phyloP scores from a whole-genome alignment of 1,140 invertebrate genomes.

The Drosophila sproati region DNA sequence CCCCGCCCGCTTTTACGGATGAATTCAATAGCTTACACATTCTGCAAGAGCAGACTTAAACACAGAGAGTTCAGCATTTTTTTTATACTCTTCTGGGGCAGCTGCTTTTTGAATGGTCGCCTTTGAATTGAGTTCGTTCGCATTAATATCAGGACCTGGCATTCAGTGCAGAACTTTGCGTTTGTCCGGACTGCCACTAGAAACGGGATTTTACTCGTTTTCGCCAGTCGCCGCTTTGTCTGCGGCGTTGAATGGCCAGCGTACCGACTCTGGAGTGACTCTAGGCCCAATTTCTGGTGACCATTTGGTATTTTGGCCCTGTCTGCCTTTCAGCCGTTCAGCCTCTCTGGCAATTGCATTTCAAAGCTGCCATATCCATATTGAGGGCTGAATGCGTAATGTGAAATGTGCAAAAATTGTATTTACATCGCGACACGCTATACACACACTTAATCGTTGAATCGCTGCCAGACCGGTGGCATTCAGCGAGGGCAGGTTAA shows the following conservation, averaged over 20 bases:
- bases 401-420: slow-evolving; percentile 68
- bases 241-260: slow-evolving; percentile 3
- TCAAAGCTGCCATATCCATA: slow-evolving; percentile 33
- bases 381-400: slow-evolving; percentile 62
- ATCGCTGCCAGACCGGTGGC: too few species aligned
- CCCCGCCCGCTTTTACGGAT: background rate
- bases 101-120: slow-evolving; percentile 10
- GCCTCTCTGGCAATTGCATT: slow-evolving; percentile 41
- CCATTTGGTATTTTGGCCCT: background rate
- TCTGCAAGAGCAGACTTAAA: background rate
- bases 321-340: background rate
- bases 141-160: slow-evolving; percentile 17
- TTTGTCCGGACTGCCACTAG: slow-evolving; percentile 2
- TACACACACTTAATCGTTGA: background rate
- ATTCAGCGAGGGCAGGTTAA: background rate
- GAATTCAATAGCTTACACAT: slow-evolving; percentile 2
- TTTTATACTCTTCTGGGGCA: background rate
- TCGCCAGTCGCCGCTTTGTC: slow-evolving; percentile 9
- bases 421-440: slow-evolving; percentile 57
- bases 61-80: background rate
- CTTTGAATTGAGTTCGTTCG: slow-evolving; percentile 33
- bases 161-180: slow-evolving; percentile 2
- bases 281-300: slow-evolving; percentile 1
- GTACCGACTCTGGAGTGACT: background rate
- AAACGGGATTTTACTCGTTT: slow-evolving; percentile 1